A percentile compares a stretch with the other conserved stretches of the same genome.
Evolutionary conservation across 2,797 vertebrate genomes (phyloP).

Genomic region (Podarcis lilfordi): DNA sequence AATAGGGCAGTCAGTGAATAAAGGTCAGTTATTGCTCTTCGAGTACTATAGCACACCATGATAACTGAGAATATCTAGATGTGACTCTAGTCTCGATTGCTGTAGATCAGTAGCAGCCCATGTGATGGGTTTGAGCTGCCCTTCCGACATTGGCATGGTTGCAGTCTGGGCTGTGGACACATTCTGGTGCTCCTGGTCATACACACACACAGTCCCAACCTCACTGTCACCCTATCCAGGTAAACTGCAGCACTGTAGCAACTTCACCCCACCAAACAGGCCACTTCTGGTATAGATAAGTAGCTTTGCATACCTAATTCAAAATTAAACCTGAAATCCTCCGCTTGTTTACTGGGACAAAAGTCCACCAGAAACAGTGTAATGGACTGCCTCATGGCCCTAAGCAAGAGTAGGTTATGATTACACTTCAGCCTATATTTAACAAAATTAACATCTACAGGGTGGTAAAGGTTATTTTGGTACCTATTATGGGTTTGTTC

Average conservation of each 20-base stretch:
- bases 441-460: background rate
- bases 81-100: slow-evolving; percentile 77
- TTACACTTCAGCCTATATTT: background rate
- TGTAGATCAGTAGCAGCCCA: background rate
- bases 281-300: background rate
- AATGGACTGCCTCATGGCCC: no score
- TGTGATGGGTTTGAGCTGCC: no score
- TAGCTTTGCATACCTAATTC: background rate
- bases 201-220: no score
- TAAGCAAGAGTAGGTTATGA: background rate
- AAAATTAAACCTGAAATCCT: background rate
- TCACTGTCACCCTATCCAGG: no score
- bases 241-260: no score
- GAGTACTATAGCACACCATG: slow-evolving; percentile 77
- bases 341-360: background rate
- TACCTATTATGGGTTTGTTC: background rate
- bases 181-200: no score
- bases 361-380: background rate
- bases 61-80: slow-evolving; percentile 59
- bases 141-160: no score
- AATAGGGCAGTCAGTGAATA: slow-evolving; percentile 72
- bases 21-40: slow-evolving; percentile 72
- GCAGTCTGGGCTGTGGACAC: no score
- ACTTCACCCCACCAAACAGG: no score
- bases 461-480: background rate